Base-by-base conservation (phyloP, 2,888 invertebrate species). In the Cheilosia grossa region DNA sequence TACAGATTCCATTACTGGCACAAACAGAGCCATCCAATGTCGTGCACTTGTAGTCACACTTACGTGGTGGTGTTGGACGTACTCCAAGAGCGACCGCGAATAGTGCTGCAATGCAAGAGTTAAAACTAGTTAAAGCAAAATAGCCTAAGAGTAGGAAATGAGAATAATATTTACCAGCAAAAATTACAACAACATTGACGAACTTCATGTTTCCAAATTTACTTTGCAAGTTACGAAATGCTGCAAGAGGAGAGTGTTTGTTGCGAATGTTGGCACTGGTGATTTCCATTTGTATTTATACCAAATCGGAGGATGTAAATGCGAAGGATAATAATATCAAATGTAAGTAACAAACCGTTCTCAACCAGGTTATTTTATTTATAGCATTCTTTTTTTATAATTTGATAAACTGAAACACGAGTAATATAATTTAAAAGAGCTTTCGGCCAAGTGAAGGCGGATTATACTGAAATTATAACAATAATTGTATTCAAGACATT, bases 1-100 rank as follows among this genome's bases (percentile, higher is more conserved):
- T 73, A 67, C 90, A 90, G 51, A 88, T 89, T 13, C 90, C 90
- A 58, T 90, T 90, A 58, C 78, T 82, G 49, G 87, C 90, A 37
- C 90, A 90, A 0, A 88, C 83, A 2, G 86, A 64, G 0, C 86
- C 13, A 49, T 90, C 90, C 4, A 56, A 67, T 9, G 82, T 64
- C 2, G 88, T 82, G 61, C 89, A 90, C 17, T 82, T 82, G 54
- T 80, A 90, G 33, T 88, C 88, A 61, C 90, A 90, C 2, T 40
- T 53, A 1, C 69, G 21, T 17, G 64, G 49, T 64, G 73, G 63
- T 2, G 63, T 58, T 56, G 77, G 77, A 1, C 54, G 72, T 0
- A 49, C 72, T n/a, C 53, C 74, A 40, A 54, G 30, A 37, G 17
- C 70, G 24, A 69, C 69, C 13, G 69, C 64, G 9, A 69, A 37